Base-by-base conservation (phyloP, 2,797 vertebrate genomes). In the Geotrypetes seraphini region DNA sequence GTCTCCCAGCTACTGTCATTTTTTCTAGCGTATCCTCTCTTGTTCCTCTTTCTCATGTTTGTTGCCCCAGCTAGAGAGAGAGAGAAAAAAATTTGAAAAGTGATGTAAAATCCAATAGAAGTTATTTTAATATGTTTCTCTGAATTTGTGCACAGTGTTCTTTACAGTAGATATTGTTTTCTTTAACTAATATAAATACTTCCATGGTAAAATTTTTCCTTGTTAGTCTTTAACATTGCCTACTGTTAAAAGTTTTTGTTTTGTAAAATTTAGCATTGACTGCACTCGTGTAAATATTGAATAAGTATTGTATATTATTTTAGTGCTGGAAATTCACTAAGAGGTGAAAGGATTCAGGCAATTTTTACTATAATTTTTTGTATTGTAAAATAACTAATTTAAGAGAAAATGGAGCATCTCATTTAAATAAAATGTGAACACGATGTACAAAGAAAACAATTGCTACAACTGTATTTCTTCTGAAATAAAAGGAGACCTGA, bases 201-300 rank as follows among this genome's bases (percentile, higher is more conserved):
- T 62, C 47, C n/a, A n/a, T 44, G 26, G 31, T 63, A n/a, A n/a
- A 57, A 48, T 34, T 19, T n/a, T n/a, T n/a, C n/a, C 18, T n/a
- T 4, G 16, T 13, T 7, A n/a, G n/a, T n/a, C n/a, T 19, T 41
- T 35, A 53, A 49, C 32, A n/a, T n/a, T n/a, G n/a, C n/a, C n/a
- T n/a, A n/a, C n/a, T n/a, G n/a, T n/a, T n/a, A n/a, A 73, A 79
- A 63, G 66, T 71, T 84, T n/a, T 87, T 85, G 87, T 91, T 86
- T 89, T 94, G 86, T 95, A 90, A 89, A 87, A 94, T 92, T 92
- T 85, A 85, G 86, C 82, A 75, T 74, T 71, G 63, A 67, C 75
- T 69, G 75, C 82, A 78, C 86, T 80, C 71, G 59, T 97, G 90
- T 96, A 93, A 88, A 96, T 92, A 92, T 66, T 29, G 65, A n/a